Conservation (phyloP, 2,888 invertebrate genomes). For the Caenorhabditis drosophilae region DNA sequence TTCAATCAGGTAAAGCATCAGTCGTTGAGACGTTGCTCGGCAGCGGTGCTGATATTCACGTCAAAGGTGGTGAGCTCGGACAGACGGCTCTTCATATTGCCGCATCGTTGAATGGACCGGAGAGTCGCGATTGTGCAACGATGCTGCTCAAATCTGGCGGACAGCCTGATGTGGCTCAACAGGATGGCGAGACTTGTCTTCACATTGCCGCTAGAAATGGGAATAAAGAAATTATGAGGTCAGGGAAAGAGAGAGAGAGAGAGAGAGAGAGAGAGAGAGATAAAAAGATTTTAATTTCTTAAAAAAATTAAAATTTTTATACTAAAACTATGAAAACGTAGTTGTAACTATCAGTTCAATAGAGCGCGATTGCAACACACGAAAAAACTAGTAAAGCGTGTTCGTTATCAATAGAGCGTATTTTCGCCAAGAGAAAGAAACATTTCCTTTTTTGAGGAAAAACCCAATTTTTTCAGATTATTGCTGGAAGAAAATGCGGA, state of each 20-base stretch:
- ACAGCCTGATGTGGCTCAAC: slow-evolving; percentile 90
- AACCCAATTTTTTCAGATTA: slow-evolving; percentile 74
- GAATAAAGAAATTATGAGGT: slow-evolving; percentile 79
- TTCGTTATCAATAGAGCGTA: too few relatives aligned
- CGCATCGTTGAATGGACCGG: slow-evolving; percentile 70
- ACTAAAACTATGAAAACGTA: too few relatives aligned
- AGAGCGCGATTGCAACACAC: too few relatives aligned
- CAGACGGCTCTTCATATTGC: slow-evolving; percentile 93
- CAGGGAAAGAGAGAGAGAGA: too few relatives aligned
- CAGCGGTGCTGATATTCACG: slow-evolving; percentile 95
- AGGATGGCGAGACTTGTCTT: slow-evolving; percentile 92
- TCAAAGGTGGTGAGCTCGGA: slow-evolving; percentile 78
- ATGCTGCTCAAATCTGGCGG: slow-evolving; percentile 98
- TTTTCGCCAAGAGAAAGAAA: too few relatives aligned
- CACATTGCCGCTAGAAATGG: slow-evolving; percentile 94
- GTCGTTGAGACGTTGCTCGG: slow-evolving; percentile 77
- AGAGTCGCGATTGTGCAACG: slow-evolving; percentile 89
- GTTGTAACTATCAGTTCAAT: too few relatives aligned
- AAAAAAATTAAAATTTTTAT: too few relatives aligned
- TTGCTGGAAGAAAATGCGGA: slow-evolving; percentile 92
- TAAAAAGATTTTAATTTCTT: too few relatives aligned
- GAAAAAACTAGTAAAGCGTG: too few relatives aligned
- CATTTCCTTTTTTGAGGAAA: too few relatives aligned
- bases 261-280: too few relatives aligned
- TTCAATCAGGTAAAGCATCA: slow-evolving; percentile 73